These are phyloP conservation scores for Galeopsomyia nigrocyanea DNA, from an alignment of 2,888 invertebrate genomes.

Conservation along the genomic window DNA sequence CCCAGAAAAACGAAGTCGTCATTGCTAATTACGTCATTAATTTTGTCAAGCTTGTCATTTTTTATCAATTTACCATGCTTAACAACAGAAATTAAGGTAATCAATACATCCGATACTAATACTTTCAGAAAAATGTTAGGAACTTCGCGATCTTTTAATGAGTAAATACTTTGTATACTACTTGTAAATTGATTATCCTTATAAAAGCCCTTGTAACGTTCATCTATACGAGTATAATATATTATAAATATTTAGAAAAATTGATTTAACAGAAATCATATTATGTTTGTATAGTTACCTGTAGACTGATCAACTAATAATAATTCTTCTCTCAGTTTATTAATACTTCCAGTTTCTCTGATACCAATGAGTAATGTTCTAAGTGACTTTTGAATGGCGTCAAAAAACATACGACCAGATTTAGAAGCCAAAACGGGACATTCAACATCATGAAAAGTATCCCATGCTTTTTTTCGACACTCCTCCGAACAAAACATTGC, in stretches of 20 bases:
- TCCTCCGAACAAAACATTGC: constrained; percentile 77
- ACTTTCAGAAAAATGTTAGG: no score
- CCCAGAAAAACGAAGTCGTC: neutral
- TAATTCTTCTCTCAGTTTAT: neutral
- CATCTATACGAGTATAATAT: neutral
- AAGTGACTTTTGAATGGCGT: neutral
- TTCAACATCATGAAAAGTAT: constrained; percentile 82
- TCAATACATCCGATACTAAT: no score
- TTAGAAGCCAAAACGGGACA: constrained; percentile 72
- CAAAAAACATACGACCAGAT: constrained; percentile 63
- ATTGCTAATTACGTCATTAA: no score
- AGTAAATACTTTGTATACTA: no score
- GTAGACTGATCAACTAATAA: neutral
- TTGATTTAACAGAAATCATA: neutral
- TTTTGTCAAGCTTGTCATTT: no score
- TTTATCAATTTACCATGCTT: no score
- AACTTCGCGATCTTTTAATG: no score
- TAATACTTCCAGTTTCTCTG: constrained; percentile 63
- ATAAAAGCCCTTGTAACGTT: neutral
- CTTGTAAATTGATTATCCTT: no score
- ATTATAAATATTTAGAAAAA: constrained; percentile 2
- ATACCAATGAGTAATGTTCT: constrained; percentile 71
- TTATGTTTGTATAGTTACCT: neutral
- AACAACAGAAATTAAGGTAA: no score
- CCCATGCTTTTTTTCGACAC: constrained; percentile 76